Evolutionary conservation across 2,113 vertebrate genomes (phyloP), one percentile per base, ranked within the genome.

Genomic region (Catharus fuscescens): DNA sequence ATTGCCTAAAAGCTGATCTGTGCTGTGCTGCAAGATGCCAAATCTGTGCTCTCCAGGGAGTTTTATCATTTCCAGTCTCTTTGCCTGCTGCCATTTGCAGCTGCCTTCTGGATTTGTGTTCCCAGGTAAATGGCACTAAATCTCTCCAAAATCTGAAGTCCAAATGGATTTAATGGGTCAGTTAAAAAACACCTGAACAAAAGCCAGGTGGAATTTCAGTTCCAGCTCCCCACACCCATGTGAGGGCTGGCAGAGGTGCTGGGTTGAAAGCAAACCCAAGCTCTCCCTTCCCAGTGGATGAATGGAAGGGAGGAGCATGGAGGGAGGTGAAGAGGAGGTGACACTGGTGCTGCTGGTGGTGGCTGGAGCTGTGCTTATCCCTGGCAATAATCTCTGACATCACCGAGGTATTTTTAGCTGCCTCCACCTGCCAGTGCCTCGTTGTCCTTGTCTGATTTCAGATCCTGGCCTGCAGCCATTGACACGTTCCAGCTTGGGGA

Each of bases 241-340:
- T 3, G 28, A 34, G 80, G 5, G 21, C 62, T 44, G 42, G 26
- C n/a, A 82, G 61, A 40, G 19, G 12, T 28, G n/a, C 3, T 62
- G 48, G 56, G n/a, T 3, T 61, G 64, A 24, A 13, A 47, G 40
- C 24, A 62, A 31, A 34, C 13, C 66, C 34, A 21, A 56, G 15
- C 34, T 36, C 69, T 32, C 50, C 69, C 34, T 81, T 34, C 31
- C 36, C 60, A 14, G 40, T 9, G 1, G 4, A 4, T 11, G 86
- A 21, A n/a, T 4, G 21, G 70, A 5, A 36, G 9, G 65, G 3
- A 28, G 4, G 25, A 64, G 62, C 0, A 0, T 0, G 40, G 40
- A 50, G 56, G 61, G 12, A 10, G n/a, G 32, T 4, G 34, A 29
- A 8, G 26, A 26, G 6, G 82, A 53, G 69, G 64, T 3, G 31